A percentile compares a stretch with the other conserved stretches of the same genome.
phyloP scores from a whole-genome alignment of 2,113 vertebrate species.

The Datnioides undecimradiatus region DNA sequence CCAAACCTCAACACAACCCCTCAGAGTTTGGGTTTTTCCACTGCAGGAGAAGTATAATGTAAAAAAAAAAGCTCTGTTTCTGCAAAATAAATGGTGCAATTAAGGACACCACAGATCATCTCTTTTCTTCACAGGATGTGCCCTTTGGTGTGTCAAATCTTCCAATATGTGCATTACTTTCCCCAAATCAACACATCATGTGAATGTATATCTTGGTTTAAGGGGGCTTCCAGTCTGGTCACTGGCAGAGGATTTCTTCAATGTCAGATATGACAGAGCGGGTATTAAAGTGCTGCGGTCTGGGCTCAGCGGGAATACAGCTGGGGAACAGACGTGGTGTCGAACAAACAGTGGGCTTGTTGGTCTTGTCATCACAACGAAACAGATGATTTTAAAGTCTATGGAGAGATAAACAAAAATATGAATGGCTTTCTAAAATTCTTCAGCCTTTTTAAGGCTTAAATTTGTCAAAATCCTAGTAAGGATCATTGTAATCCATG shows the following conservation, averaged over 20 bases:
- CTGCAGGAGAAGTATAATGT: constrained; percentile 37
- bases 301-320: constrained; percentile 43
- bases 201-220: constrained; percentile 55
- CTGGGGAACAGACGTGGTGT: constrained; percentile 53
- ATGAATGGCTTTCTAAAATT: neutral
- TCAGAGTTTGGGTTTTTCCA: constrained; percentile 71
- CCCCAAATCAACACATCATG: constrained; percentile 32
- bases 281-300: constrained; percentile 48
- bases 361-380: constrained; percentile 19
- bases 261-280: constrained; percentile 51
- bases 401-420: constrained; percentile 21
- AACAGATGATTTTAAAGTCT: constrained; percentile 5
- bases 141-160: constrained; percentile 15
- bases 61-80: constrained; percentile 23
- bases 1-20: constrained; percentile 48
- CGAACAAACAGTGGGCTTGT: neutral
- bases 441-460: neutral
- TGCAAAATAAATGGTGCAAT: constrained; percentile 25
- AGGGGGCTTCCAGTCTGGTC: constrained; percentile 39
- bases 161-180: constrained; percentile 31
- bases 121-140: constrained; percentile 16
- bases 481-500: neutral
- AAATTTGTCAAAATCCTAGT: neutral
- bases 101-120: constrained; percentile 1
- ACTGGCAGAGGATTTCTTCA: constrained; percentile 34